Base-by-base conservation (phyloP, 2,113 vertebrate genomes). In the Toxotes chatareus region DNA sequence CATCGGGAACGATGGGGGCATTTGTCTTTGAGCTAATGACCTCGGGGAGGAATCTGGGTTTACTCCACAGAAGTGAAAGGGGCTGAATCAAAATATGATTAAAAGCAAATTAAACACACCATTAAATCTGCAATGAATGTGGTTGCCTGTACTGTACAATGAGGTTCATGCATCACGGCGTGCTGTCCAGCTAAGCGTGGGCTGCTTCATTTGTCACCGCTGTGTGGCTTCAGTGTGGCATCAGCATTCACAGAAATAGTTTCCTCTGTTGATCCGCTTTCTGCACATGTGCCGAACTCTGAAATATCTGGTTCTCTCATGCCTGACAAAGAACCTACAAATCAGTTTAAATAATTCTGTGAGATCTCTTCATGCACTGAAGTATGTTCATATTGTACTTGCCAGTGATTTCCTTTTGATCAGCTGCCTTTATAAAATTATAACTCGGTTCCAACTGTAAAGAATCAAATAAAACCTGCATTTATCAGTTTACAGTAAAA, bases 91-190 rank as follows among this genome's bases (percentile, higher is more conserved):
- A 78, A 90, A 87, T 79, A 87, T 88, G 85, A 92, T 88, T 88
- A 87, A 92, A 85, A 86, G 83, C 79, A 76, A 85, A 90, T 91
- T 91, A 91, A 92, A 90, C 86, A 80, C 73, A 47, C 81, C 85
- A 88, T 91, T 91, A 85, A 89, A 86, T 88, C 63, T 0, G 65
- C 76, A 85, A 80, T 83, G 66, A 77, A 87, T 88, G 80, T 21
- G 65, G 32, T 57, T 66, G 87, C 75, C 80, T 67, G 73, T 64
- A 57, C 71, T 78, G 55, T n/a, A 40, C 86, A 84, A 62, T 83
- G 76, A 77, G 74, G 71, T 84, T 56, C 86, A 89, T 90, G 85
- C 56, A 87, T 92, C 90, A 87, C 38, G 9, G 63, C 76, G 49
- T 55, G 77, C 79, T 65, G 79, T 77, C 89, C 83, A 16, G 77